Conservation (phyloP, 2,113 vertebrate species). For the Silurus meridionalis region DNA sequence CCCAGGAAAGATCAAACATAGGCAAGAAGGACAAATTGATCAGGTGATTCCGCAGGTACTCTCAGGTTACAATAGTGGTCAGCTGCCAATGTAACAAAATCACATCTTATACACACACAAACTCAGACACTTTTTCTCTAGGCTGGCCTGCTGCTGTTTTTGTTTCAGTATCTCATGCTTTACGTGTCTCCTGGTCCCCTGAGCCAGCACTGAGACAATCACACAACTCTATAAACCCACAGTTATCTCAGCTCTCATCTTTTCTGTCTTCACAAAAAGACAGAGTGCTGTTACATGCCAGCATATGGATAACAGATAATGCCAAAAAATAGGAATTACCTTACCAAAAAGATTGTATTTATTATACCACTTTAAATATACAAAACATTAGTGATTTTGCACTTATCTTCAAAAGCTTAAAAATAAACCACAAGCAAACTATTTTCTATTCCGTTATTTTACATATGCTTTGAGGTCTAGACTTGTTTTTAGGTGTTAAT, state of each 20-base stretch:
- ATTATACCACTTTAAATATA: not conserved
- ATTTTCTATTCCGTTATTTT: not conserved
- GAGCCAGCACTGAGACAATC: not conserved
- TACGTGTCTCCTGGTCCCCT: not conserved
- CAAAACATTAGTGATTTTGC: not conserved
- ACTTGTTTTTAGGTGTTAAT: not conserved
- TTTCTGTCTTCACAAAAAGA: not conserved
- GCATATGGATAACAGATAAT: not conserved
- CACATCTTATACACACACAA: conserved; percentile 13
- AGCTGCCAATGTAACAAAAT: conserved; percentile 27
- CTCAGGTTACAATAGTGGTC: conserved; percentile 41
- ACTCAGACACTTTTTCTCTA: not conserved
- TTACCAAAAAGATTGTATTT: not conserved
- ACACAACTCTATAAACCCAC: conserved; percentile 1
- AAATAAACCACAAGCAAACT: not conserved
- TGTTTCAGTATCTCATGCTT: conserved; percentile 12
- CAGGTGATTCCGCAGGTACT: conserved; percentile 6
- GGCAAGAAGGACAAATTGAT: conserved; percentile 19
- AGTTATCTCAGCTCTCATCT: not conserved
- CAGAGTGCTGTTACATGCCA: conserved; percentile 3
- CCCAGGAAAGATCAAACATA: conserved; percentile 8
- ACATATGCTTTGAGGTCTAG: not conserved
- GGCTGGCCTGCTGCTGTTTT: conserved; percentile 37
- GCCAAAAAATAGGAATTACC: conserved; percentile 9
- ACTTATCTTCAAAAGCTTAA: not conserved